Evolutionary conservation across 2,797 vertebrate genomes (phyloP).

Genomic region (Lates japonicus): DNA sequence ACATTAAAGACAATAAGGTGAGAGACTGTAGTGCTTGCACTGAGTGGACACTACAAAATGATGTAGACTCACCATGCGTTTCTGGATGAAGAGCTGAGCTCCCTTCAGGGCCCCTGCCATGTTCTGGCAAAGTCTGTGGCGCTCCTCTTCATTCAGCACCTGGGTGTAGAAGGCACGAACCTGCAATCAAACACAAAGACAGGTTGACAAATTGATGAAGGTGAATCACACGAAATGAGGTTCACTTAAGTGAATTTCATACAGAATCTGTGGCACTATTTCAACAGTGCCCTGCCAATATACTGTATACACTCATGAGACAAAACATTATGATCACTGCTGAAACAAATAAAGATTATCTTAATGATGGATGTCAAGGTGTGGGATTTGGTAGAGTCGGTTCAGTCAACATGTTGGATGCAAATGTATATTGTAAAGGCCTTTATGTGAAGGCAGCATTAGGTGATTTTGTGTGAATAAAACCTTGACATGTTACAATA

Average conservation of each 20-base stretch:
- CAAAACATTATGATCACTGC: neutral
- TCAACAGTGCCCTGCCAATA: neutral
- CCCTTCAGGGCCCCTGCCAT: constrained; percentile 90
- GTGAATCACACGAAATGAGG: neutral
- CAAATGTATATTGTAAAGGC: no score
- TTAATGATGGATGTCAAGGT: neutral
- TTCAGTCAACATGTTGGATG: no score
- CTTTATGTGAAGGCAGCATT: no score
- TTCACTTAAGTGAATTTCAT: neutral
- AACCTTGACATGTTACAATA: neutral
- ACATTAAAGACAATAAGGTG: neutral
- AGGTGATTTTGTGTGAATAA: neutral
- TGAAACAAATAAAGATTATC: neutral
- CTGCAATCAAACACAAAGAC: constrained; percentile 71
- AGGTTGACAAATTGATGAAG: neutral
- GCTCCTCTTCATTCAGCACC: constrained; percentile 91
- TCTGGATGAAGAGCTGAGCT: constrained; percentile 95
- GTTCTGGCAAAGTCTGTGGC: constrained; percentile 91
- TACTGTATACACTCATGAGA: neutral
- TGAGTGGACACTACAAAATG: neutral
- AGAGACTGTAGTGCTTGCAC: neutral
- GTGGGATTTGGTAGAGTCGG: neutral
- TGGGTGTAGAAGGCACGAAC: constrained; percentile 90
- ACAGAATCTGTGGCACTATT: neutral
- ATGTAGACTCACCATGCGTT: constrained; percentile 88